phyloP scores from a whole-genome alignment of 2,888 invertebrate genomes.

The Vandiemenella viatica region DNA sequence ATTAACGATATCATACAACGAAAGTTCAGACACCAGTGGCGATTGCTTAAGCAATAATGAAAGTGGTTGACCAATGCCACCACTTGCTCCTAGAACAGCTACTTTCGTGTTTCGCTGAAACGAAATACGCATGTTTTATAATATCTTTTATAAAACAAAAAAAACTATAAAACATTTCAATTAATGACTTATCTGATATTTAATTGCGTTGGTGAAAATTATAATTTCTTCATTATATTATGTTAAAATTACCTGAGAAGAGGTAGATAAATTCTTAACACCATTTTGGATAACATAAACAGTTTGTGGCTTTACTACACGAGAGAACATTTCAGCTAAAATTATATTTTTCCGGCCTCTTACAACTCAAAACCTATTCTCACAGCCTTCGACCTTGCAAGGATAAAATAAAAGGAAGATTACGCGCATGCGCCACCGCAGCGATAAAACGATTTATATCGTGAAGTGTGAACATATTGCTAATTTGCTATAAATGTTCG shows the following conservation, averaged over 20 bases:
- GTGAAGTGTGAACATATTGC: too few species aligned
- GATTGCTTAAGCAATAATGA: constrained; percentile 83
- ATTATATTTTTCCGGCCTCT: too few species aligned
- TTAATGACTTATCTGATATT: neutral
- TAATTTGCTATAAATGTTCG: too few species aligned
- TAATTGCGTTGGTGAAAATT: neutral
- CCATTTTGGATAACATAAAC: constrained; percentile 35
- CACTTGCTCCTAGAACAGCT: constrained; percentile 88
- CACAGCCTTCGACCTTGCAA: too few species aligned
- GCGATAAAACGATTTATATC: too few species aligned
- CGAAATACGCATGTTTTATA: neutral
- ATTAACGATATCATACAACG: constrained; percentile 86
- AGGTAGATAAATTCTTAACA: constrained; percentile 41
- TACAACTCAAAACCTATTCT: too few species aligned
- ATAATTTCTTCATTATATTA: neutral
- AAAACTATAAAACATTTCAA: neutral
- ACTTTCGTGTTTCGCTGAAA: constrained; percentile 73
- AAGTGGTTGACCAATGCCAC: constrained; percentile 95
- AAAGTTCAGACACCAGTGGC: constrained; percentile 66
- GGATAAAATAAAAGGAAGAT: too few species aligned
- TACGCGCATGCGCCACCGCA: too few species aligned
- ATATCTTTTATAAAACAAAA: neutral
- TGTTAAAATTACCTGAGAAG: constrained; percentile 9
- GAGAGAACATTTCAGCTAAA: constrained; percentile 55
- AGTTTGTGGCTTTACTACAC: constrained; percentile 37